Evolutionary conservation across 2,888 invertebrate species (phyloP).

Genomic region (Stenichneumon culpator): DNA sequence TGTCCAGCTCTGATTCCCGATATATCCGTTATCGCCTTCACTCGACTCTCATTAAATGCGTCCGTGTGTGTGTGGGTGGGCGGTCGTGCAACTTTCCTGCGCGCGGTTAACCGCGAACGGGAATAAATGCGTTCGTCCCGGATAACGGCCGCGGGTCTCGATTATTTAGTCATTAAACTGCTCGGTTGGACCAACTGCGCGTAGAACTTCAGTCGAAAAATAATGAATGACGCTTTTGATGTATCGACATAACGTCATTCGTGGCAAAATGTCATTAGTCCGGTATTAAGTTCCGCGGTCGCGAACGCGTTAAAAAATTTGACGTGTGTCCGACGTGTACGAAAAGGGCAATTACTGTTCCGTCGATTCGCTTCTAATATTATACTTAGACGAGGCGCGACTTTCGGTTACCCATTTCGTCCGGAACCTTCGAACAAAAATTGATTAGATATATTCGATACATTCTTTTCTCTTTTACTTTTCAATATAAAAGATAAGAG

Average conservation of each 20-base stretch:
- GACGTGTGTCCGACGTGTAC: background rate
- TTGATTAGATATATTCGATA: background rate
- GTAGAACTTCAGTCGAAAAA: conserved; percentile 1
- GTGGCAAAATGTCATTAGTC: conserved; percentile 19
- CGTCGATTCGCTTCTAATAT: background rate
- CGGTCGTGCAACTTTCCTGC: conserved; percentile 36
- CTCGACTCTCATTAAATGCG: background rate
- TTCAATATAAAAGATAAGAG: background rate
- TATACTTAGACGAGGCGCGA: background rate
- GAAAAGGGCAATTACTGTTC: conserved; percentile 2
- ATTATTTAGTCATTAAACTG: conserved; percentile 30
- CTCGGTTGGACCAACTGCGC: background rate
- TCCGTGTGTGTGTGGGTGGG: background rate
- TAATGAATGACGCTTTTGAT: conserved; percentile 6
- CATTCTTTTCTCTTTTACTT: background rate
- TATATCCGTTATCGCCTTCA: conserved; percentile 8
- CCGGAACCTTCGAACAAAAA: background rate
- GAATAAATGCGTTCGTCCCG: conserved; percentile 17
- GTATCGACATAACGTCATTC: conserved; percentile 32
- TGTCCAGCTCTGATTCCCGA: background rate
- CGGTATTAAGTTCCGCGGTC: background rate
- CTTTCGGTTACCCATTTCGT: background rate
- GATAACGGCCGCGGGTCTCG: conserved; percentile 31
- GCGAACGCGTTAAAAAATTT: background rate
- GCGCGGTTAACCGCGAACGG: background rate